Evolutionary conservation across 2,113 vertebrate genomes (phyloP).

Genomic region (Lepus americanus): DNA sequence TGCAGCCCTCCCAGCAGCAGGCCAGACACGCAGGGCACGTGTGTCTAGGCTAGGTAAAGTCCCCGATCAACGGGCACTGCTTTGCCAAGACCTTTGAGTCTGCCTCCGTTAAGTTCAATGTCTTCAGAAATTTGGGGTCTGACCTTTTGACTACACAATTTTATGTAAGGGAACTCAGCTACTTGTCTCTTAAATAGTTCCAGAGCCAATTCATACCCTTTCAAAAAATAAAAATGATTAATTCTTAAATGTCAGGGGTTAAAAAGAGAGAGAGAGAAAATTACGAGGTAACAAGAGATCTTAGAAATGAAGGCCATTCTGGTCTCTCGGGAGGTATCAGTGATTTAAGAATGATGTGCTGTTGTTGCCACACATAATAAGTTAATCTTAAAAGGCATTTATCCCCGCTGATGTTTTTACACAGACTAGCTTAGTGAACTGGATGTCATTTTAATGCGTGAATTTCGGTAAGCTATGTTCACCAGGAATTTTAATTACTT

Average conservation of each 20-base stretch:
- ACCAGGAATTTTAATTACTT: conserved; percentile 74
- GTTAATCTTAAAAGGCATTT: conserved; percentile 65
- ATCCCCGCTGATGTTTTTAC: conserved; percentile 55
- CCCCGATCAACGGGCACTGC: not conserved
- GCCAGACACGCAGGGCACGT: too few species aligned
- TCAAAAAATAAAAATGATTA: conserved; percentile 57
- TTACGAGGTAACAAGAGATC: conserved; percentile 65
- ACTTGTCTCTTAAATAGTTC: conserved; percentile 54
- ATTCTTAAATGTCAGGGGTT: conserved; percentile 63
- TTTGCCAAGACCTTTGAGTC: not conserved
- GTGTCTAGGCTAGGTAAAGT: not conserved
- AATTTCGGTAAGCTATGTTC: conserved; percentile 58
- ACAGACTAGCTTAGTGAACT: not conserved
- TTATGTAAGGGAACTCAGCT: not conserved
- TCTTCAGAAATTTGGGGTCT: conserved; percentile 26
- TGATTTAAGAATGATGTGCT: conserved; percentile 64
- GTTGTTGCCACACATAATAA: conserved; percentile 54
- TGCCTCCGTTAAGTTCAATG: conserved; percentile 47
- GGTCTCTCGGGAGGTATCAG: conserved; percentile 59
- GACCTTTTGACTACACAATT: not conserved
- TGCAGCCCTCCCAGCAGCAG: not conserved
- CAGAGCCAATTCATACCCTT: conserved; percentile 54
- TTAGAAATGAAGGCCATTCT: conserved; percentile 64
- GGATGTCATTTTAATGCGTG: conserved; percentile 59
- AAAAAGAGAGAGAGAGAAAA: conserved; percentile 63